Evolutionary conservation across 2,113 vertebrate species (phyloP).

Genomic region (Onychostoma macrolepis): DNA sequence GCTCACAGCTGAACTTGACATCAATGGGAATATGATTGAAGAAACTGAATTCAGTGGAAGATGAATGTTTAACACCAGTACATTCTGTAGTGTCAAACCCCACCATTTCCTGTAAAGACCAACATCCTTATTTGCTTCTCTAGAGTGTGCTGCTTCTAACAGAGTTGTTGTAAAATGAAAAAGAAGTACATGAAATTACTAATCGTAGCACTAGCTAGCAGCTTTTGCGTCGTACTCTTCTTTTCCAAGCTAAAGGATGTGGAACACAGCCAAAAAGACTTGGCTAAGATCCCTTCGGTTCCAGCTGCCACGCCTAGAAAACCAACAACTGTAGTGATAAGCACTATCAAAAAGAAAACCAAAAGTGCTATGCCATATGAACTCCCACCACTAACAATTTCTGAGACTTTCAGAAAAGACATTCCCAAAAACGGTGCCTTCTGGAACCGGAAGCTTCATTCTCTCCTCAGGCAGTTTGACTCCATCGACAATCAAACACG

Average conservation of each 20-base stretch:
- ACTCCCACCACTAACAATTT: conserved; percentile 44
- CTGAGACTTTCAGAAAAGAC: conserved; percentile 41
- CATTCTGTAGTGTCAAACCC: neutral
- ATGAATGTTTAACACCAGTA: too few species aligned
- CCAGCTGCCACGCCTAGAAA: neutral
- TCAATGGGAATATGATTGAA: neutral
- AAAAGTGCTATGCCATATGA: rapidly evolving
- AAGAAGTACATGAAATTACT: conserved; percentile 53
- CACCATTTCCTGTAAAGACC: neutral
- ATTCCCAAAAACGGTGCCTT: conserved; percentile 66
- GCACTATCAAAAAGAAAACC: neutral
- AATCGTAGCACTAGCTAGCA: conserved; percentile 40
- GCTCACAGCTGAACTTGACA: neutral
- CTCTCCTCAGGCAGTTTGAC: conserved; percentile 43
- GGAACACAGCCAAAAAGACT: neutral
- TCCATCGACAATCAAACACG: neutral
- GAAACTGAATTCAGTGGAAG: neutral
- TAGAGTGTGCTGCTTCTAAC: neutral
- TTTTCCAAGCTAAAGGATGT: conserved; percentile 53
- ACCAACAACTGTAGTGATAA: neutral
- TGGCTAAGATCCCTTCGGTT: neutral
- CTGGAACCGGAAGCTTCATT: conserved; percentile 74
- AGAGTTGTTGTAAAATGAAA: neutral
- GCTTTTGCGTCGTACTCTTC: conserved; percentile 60
- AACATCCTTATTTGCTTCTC: neutral